A percentile compares a stretch with the other conserved stretches of the same genome.
Conservation (phyloP, 1,140 invertebrate genomes). For the Carposina sasakii region DNA sequence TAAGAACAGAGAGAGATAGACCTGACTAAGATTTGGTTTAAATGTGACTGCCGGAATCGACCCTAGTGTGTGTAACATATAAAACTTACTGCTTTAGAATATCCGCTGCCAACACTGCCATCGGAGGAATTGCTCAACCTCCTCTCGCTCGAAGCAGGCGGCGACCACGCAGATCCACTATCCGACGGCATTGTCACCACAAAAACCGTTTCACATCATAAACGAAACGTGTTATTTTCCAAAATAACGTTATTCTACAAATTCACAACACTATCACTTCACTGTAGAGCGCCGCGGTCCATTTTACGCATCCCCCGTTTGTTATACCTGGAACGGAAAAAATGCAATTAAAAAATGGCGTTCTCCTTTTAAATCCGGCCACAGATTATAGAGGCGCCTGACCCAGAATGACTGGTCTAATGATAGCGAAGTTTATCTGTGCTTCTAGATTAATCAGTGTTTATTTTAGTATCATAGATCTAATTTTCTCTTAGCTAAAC, state of each 20-base stretch:
- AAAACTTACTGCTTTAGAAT: conserved; percentile 67
- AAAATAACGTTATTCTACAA: conserved; percentile 28
- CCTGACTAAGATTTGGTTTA: too few relatives aligned
- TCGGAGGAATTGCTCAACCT: conserved; percentile 70
- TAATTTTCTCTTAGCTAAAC: too few relatives aligned
- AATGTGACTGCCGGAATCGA: too few relatives aligned
- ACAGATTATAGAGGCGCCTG: too few relatives aligned
- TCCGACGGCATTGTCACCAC: conserved; percentile 62
- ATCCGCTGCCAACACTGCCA: conserved; percentile 68
- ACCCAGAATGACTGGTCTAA: too few relatives aligned
- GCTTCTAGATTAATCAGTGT: too few relatives aligned
- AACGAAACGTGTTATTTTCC: conserved; percentile 35
- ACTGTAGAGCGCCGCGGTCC: conserved; percentile 31
- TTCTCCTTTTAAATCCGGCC: too few relatives aligned
- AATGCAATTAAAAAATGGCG: too few relatives aligned
- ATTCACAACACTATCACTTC: conserved; percentile 34
- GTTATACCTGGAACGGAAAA: conserved; percentile 42
- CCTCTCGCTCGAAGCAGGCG: conserved; percentile 57
- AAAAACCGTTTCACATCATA: conserved; percentile 45
- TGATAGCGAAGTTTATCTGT: too few relatives aligned
- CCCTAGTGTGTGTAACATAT: too few relatives aligned
- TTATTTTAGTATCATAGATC: too few relatives aligned
- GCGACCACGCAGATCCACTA: conserved; percentile 59
- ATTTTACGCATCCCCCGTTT: conserved; percentile 38
- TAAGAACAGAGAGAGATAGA: too few relatives aligned